Conservation (phyloP, 2,113 vertebrate genomes). For the Phyllostomus hastatus region DNA sequence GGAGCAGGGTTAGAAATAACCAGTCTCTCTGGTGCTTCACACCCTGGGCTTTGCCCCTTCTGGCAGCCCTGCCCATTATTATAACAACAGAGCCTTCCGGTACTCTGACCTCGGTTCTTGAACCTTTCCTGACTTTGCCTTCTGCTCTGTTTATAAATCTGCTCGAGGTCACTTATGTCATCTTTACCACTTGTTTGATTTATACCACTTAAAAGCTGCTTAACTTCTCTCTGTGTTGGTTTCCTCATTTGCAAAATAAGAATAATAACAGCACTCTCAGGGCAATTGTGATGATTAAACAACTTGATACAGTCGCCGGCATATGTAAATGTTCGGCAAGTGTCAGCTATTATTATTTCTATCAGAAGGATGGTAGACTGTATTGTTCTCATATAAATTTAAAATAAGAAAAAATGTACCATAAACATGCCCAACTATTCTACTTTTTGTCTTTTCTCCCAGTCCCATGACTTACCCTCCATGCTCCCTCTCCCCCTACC, state of each 20-base stretch:
- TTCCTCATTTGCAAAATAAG: conserved; percentile 26
- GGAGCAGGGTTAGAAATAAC: not conserved
- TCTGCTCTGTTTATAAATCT: conserved; percentile 17
- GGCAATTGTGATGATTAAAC: not conserved
- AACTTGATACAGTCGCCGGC: not conserved
- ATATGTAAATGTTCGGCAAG: not conserved
- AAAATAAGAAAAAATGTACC: not conserved
- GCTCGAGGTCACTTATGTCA: not conserved
- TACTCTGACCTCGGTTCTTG: not conserved
- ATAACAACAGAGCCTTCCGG: not conserved
- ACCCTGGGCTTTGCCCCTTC: not conserved
- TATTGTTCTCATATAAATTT: not conserved
- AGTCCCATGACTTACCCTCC: not conserved
- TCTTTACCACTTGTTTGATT: not conserved
- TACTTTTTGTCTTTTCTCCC: not conserved
- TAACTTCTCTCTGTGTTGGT: not conserved
- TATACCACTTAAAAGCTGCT: not conserved
- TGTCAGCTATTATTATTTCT: not conserved
- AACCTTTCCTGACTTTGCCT: not conserved
- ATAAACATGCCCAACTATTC: not conserved
- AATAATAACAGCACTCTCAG: not conserved
- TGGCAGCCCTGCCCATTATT: not conserved
- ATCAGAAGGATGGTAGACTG: not conserved
- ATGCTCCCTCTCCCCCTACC: not conserved
- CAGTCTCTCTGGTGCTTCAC: not conserved